phyloP scores from a whole-genome alignment of 2,113 vertebrate genomes.

The Calyptommatus sinebrachiatus region DNA sequence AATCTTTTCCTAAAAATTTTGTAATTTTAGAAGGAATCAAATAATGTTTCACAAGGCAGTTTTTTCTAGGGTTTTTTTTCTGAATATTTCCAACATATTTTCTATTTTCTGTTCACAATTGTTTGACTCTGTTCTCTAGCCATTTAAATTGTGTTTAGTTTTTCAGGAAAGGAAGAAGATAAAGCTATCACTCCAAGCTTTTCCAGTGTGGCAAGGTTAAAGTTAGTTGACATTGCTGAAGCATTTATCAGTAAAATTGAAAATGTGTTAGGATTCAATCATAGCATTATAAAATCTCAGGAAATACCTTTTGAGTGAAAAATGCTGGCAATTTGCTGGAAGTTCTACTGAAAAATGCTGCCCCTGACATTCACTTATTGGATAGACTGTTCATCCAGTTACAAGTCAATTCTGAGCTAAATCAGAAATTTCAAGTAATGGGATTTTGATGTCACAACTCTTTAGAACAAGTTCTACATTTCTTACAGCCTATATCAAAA shows the following conservation, averaged over 20 bases:
- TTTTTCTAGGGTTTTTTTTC: conserved; percentile 37
- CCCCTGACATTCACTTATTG: conserved; percentile 13
- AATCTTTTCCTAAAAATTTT: not conserved
- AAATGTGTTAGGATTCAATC: conserved; percentile 24
- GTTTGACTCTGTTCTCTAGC: conserved; percentile 47
- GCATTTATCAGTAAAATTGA: conserved; percentile 25
- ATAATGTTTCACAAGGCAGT: conserved; percentile 15
- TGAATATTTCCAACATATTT: conserved; percentile 36
- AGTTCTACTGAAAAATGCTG: conserved; percentile 41
- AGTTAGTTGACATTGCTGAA: conserved; percentile 13
- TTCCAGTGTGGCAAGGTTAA: conserved; percentile 2
- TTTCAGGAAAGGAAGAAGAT: conserved; percentile 11
- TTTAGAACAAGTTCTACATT: not conserved
- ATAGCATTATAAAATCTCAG: conserved; percentile 19
- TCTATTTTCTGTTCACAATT: conserved; percentile 54
- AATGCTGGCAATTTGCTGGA: conserved; percentile 17
- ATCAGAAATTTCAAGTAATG: conserved; percentile 20
- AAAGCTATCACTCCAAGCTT: conserved; percentile 39
- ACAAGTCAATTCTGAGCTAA: conserved; percentile 22
- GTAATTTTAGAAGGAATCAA: not conserved
- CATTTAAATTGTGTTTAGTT: conserved; percentile 47
- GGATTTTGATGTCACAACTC: conserved; percentile 4
- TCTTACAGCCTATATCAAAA: conserved; percentile 10
- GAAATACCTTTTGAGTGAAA: conserved; percentile 31
- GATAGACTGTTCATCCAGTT: conserved; percentile 20